Evolutionary conservation across 2,113 vertebrate species (phyloP).

Genomic region (Proterorhinus semilunaris): DNA sequence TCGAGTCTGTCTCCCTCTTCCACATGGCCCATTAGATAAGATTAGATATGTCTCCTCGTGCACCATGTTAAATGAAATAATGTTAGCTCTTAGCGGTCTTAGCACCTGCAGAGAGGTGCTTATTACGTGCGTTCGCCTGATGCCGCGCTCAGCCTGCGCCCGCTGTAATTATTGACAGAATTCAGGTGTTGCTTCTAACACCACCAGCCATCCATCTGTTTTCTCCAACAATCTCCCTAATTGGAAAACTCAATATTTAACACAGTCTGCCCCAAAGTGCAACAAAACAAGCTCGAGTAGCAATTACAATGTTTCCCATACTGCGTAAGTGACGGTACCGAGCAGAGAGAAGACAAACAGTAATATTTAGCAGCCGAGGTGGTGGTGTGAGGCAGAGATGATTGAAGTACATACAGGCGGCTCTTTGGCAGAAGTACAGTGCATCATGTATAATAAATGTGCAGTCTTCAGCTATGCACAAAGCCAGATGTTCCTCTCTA

Average conservation of each 20-base stretch:
- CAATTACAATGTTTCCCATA: neutral
- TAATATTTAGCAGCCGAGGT: conserved; percentile 13
- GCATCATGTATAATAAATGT: conserved; percentile 78
- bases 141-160: conserved; percentile 36
- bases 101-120: conserved; percentile 28
- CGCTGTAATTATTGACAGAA: conserved; percentile 57
- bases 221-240: conserved; percentile 39
- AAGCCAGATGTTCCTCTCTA: conserved; percentile 77
- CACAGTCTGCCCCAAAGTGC: conserved; percentile 28
- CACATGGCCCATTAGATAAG: neutral
- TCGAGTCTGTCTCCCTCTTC: conserved; percentile 3
- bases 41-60: conserved; percentile 2
- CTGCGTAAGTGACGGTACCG: conserved; percentile 6
- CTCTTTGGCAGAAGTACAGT: conserved; percentile 75
- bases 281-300: conserved; percentile 11
- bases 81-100: conserved; percentile 11
- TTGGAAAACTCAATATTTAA: conserved; percentile 60
- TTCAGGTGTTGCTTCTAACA: conserved; percentile 64
- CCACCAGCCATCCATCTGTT: conserved; percentile 61
- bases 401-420: conserved; percentile 57
- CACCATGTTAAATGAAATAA: conserved; percentile 13
- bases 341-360: conserved; percentile 13
- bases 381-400: conserved; percentile 33
- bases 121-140: conserved; percentile 46
- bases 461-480: conserved; percentile 74